phyloP scores from a whole-genome alignment of 2,113 vertebrate genomes.

The Ascaphus truei region DNA sequence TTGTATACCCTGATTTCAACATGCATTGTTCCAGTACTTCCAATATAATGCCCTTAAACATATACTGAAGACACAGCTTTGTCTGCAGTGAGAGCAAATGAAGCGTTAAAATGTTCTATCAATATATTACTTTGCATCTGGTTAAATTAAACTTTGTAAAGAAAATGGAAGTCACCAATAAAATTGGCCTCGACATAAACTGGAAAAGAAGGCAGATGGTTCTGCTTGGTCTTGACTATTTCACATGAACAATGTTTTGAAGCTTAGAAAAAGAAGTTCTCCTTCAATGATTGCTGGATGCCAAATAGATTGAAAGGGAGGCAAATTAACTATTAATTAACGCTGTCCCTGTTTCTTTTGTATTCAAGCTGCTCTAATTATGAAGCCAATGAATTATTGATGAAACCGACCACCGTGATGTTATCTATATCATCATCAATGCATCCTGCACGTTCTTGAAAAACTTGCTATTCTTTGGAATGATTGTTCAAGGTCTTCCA shows the following conservation, averaged over 20 bases:
- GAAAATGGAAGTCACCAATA: not conserved
- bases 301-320: constrained; percentile 42
- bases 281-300: constrained; percentile 9
- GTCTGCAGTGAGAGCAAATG: not conserved
- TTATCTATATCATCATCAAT: not conserved
- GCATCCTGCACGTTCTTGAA: constrained; percentile 2
- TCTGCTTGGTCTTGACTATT: not conserved
- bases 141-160: not conserved
- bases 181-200: not conserved
- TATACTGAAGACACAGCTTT: too few species aligned
- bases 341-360: constrained; percentile 31
- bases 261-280: constrained; percentile 19
- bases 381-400: constrained; percentile 29
- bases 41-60: too few species aligned
- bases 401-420: not conserved
- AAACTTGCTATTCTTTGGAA: not conserved
- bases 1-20: too few species aligned
- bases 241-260: constrained; percentile 1
- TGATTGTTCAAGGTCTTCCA: not conserved
- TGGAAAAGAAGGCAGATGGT: not conserved
- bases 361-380: constrained; percentile 33
- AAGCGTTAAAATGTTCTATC: not conserved
- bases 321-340: constrained; percentile 44
- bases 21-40: too few species aligned
- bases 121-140: not conserved